These are phyloP conservation scores for Drosophila ezoana DNA, from an alignment of 2,888 invertebrate genomes.

Conservation along the genomic window DNA sequence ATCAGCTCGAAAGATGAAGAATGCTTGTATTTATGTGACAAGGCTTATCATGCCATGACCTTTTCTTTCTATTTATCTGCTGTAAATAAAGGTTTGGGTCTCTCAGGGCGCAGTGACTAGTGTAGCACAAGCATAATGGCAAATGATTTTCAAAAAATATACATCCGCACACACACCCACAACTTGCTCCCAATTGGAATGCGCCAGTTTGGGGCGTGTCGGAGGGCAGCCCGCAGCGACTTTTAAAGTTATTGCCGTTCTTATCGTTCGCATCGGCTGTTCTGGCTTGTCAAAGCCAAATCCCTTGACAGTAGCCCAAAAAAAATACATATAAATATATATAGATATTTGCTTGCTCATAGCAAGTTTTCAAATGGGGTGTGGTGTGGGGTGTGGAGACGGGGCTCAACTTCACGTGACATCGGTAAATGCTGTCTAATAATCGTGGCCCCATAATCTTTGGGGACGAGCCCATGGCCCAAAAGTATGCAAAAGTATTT, in stretches of 20 bases:
- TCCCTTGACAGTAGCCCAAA: constrained; percentile 57
- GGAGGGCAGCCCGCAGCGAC: constrained; percentile 61
- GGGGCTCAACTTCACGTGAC: constrained; percentile 48
- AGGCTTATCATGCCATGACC: constrained; percentile 42
- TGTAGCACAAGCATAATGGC: constrained; percentile 57
- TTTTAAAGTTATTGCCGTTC: constrained; percentile 75
- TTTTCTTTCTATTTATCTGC: constrained; percentile 20
- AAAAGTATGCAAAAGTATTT: constrained; percentile 56
- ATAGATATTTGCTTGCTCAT: constrained; percentile 31
- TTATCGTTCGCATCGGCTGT: constrained; percentile 56
- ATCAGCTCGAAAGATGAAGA: constrained; percentile 13
- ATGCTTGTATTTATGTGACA: constrained; percentile 16
- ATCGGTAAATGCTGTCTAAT: constrained; percentile 63
- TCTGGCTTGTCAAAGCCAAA: constrained; percentile 57
- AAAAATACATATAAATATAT: constrained; percentile 5
- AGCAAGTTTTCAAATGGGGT: constrained; percentile 1
- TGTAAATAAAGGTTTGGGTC: constrained; percentile 15
- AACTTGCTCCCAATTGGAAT: constrained; percentile 38
- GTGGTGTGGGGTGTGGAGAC: background rate
- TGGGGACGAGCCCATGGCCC: constrained; percentile 25
- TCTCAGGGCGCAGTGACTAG: constrained; percentile 46
- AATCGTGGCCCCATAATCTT: constrained; percentile 51
- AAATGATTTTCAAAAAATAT: constrained; percentile 60
- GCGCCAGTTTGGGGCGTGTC: background rate
- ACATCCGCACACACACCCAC: constrained; percentile 23